phyloP scores from a whole-genome alignment of 2,797 vertebrate species.

The Austrolebias charrua region DNA sequence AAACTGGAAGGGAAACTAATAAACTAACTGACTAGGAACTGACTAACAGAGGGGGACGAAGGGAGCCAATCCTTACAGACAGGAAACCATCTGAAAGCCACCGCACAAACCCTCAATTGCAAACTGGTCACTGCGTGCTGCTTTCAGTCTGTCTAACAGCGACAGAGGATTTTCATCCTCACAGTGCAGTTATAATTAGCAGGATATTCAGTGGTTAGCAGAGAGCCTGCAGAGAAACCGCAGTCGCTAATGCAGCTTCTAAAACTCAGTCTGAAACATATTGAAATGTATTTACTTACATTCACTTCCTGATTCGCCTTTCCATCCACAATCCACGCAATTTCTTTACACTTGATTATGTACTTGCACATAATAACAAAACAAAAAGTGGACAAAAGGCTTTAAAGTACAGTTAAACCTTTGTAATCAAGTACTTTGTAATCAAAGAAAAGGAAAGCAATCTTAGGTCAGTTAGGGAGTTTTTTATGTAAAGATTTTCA shows the following conservation, averaged over 20 bases:
- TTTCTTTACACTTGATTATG: constrained; percentile 36
- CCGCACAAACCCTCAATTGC: neutral
- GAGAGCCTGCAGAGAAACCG: constrained; percentile 14
- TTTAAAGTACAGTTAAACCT: neutral
- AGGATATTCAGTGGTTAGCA: constrained; percentile 1
- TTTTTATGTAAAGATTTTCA: no score
- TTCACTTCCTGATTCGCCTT: constrained; percentile 20
- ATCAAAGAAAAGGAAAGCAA: neutral
- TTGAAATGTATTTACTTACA: constrained; percentile 11
- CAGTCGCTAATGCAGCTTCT: constrained; percentile 20
- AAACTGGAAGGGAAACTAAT: no score
- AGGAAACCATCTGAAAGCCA: neutral
- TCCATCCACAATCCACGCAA: constrained; percentile 24
- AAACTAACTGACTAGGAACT: no score
- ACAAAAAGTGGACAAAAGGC: constrained; percentile 1
- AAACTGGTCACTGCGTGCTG: neutral
- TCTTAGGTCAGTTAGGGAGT: neutral
- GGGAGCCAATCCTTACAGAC: no score
- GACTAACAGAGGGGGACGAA: no score
- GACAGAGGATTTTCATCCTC: constrained; percentile 1
- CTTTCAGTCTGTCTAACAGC: neutral
- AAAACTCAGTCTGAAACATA: constrained; percentile 35
- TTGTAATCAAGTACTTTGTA: constrained; percentile 5
- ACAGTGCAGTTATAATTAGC: constrained; percentile 21
- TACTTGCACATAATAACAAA: constrained; percentile 1